These are phyloP conservation scores for Pogonus chalceus DNA, from an alignment of 1,140 invertebrate genomes.

Conservation along the genomic window DNA sequence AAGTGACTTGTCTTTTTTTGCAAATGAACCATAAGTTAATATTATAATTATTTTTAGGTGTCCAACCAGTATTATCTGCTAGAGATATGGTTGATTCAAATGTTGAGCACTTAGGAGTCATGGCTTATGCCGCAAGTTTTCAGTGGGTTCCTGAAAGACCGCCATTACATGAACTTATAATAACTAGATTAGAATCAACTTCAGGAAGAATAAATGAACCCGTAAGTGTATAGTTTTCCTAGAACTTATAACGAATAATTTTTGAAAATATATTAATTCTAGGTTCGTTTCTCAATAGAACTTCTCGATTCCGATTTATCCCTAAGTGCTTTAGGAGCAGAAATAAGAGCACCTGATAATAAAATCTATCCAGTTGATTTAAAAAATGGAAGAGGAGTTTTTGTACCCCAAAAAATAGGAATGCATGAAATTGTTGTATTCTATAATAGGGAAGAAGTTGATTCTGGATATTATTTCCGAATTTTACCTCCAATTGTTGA, in stretches of 20 bases:
- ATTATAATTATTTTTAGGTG: conserved; percentile 43
- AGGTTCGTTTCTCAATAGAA: conserved; percentile 75
- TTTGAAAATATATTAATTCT: conserved; percentile 22
- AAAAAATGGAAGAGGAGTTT: conserved; percentile 66
- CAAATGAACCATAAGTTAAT: neutral
- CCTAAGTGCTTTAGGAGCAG: conserved; percentile 64
- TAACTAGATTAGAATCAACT: conserved; percentile 64
- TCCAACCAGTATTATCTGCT: conserved; percentile 80
- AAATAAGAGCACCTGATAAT: conserved; percentile 45
- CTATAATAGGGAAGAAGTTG: conserved; percentile 45
- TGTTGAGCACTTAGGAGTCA: conserved; percentile 90
- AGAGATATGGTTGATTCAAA: conserved; percentile 90
- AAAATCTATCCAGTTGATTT: conserved; percentile 61
- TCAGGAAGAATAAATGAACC: conserved; percentile 74
- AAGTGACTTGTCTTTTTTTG: too few species aligned
- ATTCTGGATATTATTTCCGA: conserved; percentile 64
- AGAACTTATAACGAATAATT: neutral
- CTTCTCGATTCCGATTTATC: conserved; percentile 69
- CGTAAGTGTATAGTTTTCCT: conserved; percentile 37
- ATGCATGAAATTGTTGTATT: conserved; percentile 73
- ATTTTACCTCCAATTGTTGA: conserved; percentile 75
- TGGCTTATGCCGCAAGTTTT: conserved; percentile 87
- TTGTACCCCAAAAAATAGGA: conserved; percentile 81
- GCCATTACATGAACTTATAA: conserved; percentile 66
- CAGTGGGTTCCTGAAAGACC: conserved; percentile 77